Conservation (phyloP, 2,888 invertebrate genomes). For the Lithodes maja region DNA sequence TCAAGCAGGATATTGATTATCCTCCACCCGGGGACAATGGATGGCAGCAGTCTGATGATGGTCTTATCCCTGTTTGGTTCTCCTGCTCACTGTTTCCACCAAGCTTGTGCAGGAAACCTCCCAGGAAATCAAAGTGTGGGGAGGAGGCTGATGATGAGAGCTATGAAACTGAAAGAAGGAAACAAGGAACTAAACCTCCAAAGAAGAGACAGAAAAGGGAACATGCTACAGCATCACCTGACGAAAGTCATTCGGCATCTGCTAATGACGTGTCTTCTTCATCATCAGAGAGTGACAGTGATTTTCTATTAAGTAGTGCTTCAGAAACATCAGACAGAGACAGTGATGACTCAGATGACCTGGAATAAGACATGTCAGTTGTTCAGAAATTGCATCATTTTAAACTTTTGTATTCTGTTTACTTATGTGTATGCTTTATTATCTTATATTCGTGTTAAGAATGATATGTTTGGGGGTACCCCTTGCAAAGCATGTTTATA, state of each 20-base stretch:
- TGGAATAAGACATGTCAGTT: not conserved
- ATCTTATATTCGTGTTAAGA: not conserved
- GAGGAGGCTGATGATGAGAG: not conserved
- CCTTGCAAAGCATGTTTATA: not conserved
- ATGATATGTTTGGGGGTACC: not conserved
- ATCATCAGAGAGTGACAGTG: not conserved
- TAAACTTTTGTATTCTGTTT: not conserved
- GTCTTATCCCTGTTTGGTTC: not conserved
- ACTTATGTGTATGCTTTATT: not conserved
- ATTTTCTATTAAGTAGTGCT: not conserved
- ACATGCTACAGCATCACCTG: not conserved
- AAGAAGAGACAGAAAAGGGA: not conserved
- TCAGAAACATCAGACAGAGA: slow-evolving; percentile 8
- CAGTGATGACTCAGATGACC: not conserved
- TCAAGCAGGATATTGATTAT: not conserved
- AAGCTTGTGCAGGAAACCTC: not conserved
- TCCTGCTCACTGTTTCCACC: not conserved
- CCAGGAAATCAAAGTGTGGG: not conserved
- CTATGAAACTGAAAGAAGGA: not conserved
- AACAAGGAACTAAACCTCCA: not conserved
- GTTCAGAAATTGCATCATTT: not conserved
- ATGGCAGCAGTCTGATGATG: not conserved
- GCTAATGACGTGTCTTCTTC: not conserved
- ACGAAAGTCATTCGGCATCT: not conserved
- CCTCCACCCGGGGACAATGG: not conserved